Percentiles rank a stretch among this genome's conserved stretches.
Conservation (phyloP, 2,113 vertebrate genomes). For the Amblyornis subalaris region DNA sequence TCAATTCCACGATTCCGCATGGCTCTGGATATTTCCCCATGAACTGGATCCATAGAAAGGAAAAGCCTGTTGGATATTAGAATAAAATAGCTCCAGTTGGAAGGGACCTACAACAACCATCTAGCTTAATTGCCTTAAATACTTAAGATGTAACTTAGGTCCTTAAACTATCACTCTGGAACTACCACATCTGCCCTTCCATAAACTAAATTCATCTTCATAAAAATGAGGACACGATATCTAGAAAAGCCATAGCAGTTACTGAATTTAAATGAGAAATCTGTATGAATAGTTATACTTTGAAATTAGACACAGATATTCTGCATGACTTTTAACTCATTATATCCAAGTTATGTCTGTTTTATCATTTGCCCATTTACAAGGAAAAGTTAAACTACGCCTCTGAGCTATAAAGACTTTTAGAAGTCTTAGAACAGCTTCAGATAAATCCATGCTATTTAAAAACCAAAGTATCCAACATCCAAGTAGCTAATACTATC, state of each 20-base stretch:
- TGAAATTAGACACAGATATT: not conserved
- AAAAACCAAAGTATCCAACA: not conserved
- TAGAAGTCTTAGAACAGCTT: not conserved
- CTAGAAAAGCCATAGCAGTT: not conserved
- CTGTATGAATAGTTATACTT: not conserved
- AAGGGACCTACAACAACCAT: not conserved
- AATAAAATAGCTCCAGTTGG: not conserved
- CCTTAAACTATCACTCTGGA: not conserved
- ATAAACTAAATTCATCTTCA: not conserved
- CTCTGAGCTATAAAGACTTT: not conserved
- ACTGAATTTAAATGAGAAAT: not conserved
- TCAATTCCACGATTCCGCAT: constrained; percentile 97
- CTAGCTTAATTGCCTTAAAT: not conserved
- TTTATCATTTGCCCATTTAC: not conserved
- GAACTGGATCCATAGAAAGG: constrained; percentile 92
- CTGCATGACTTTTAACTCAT: not conserved
- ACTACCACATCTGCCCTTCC: not conserved
- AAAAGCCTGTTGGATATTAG: constrained; percentile 79
- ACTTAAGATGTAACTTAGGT: not conserved
- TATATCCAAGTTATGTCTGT: not conserved
- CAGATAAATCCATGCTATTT: not conserved
- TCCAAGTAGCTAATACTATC: not conserved
- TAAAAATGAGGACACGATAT: not conserved
- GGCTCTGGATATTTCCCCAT: constrained; percentile 95
- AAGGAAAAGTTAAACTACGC: not conserved